These are phyloP conservation scores for Bufo bufo DNA, from an alignment of 2,113 vertebrate genomes.

Conservation along the genomic window DNA sequence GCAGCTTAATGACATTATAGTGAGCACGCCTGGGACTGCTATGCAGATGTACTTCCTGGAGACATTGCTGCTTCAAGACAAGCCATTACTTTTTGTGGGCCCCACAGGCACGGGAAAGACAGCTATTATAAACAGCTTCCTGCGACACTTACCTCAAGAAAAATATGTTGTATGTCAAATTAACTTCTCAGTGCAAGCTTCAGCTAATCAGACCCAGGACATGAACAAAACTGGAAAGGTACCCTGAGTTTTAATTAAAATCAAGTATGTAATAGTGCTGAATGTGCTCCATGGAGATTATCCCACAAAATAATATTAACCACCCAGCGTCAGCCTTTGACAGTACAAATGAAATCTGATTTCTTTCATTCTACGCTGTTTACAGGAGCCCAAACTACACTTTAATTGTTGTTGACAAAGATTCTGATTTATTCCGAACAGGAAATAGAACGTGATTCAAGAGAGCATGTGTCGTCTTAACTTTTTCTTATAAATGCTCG, in stretches of 20 bases:
- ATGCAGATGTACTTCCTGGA: conserved; percentile 75
- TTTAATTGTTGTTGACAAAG: conserved; percentile 77
- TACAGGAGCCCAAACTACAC: conserved; percentile 68
- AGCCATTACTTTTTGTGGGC: conserved; percentile 78
- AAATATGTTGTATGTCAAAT: conserved; percentile 80
- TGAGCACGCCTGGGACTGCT: conserved; percentile 70
- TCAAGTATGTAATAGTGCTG: conserved; percentile 75
- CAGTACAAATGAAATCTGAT: conserved; percentile 78
- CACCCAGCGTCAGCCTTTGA: conserved; percentile 69
- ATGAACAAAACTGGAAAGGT: conserved; percentile 76
- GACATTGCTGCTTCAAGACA: conserved; percentile 77
- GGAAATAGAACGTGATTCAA: conserved; percentile 53
- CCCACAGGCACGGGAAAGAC: conserved; percentile 74
- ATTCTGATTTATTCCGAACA: conserved; percentile 71
- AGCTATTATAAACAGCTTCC: conserved; percentile 74
- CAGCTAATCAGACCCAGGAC: conserved; percentile 75
- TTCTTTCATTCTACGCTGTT: conserved; percentile 70
- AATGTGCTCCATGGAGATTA: conserved; percentile 70
- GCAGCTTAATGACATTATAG: conserved; percentile 75
- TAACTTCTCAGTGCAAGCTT: conserved; percentile 73
- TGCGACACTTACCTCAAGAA: conserved; percentile 77
- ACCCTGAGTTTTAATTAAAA: conserved; percentile 83
- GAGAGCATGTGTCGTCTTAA: conserved; percentile 65
- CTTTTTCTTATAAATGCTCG: conserved; percentile 68
- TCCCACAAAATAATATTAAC: conserved; percentile 71